Evolutionary conservation across 2,888 invertebrate species (phyloP).

Genomic region (Tholera decimalis): DNA sequence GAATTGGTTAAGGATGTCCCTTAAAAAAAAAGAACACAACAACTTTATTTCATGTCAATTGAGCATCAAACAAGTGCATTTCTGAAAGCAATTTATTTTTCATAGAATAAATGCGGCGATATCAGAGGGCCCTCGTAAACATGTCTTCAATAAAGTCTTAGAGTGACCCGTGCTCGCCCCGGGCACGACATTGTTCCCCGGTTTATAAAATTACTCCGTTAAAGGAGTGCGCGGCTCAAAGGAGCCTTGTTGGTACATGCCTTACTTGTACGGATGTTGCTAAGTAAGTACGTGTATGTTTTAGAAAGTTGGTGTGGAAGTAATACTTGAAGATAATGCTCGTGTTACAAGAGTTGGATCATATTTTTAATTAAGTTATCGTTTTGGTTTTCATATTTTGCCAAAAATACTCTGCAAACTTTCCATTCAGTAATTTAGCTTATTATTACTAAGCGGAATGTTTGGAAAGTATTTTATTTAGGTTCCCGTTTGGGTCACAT

Average conservation of each 20-base stretch:
- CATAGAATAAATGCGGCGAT: slow-evolving; percentile 69
- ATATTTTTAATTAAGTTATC: neutral
- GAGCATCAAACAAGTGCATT: slow-evolving; percentile 45
- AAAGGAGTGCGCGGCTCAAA: slow-evolving; percentile 75
- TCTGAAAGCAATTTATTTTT: slow-evolving; percentile 64
- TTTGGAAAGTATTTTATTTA: neutral
- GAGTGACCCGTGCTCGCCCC: slow-evolving; percentile 75
- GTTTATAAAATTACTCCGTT: slow-evolving; percentile 81
- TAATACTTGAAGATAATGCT: slow-evolving; percentile 9
- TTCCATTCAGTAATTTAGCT: neutral
- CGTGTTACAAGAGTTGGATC: neutral
- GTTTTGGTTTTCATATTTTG: neutral
- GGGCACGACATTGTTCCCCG: slow-evolving; percentile 76
- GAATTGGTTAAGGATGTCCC: neutral
- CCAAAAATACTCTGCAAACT: neutral
- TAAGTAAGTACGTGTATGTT: slow-evolving; percentile 47
- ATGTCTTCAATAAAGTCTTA: slow-evolving; percentile 80
- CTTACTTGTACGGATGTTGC: slow-evolving; percentile 48
- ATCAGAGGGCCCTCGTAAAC: slow-evolving; percentile 76
- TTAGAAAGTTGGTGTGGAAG: slow-evolving; percentile 56
- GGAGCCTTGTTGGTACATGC: slow-evolving; percentile 65
- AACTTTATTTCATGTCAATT: slow-evolving; percentile 19
- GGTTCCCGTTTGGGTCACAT: neutral
- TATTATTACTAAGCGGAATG: no score
- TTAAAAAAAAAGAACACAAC: neutral